A percentile compares a stretch with the other conserved stretches of the same genome.
Conservation (phyloP, 2,797 vertebrate species). For the Eurystomus glaucurus region DNA sequence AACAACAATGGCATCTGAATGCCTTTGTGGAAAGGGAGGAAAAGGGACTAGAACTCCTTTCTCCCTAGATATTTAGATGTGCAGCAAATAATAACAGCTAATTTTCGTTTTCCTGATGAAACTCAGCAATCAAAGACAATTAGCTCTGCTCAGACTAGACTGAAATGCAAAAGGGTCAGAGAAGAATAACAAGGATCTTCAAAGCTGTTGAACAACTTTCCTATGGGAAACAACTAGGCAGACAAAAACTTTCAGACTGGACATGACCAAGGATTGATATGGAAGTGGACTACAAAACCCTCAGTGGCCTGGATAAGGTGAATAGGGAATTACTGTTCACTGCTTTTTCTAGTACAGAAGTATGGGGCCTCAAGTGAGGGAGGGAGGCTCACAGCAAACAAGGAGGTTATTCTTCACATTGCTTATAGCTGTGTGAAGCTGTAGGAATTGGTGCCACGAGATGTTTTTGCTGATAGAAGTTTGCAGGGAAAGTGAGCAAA, state of each 20-base stretch:
- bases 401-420: background rate
- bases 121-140: constrained; percentile 34
- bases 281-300: background rate
- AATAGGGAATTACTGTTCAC: background rate
- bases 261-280: background rate
- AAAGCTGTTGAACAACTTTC: constrained; percentile 41
- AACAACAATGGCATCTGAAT: background rate
- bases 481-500: background rate
- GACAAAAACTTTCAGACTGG: constrained; percentile 25
- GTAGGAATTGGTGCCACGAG: background rate
- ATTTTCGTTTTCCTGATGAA: constrained; percentile 37
- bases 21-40: background rate
- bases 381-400: background rate
- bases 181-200: constrained; percentile 55
- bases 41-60: background rate
- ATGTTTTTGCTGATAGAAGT: background rate
- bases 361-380: background rate
- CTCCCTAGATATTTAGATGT: constrained; percentile 30
- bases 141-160: background rate
- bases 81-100: constrained; percentile 28
- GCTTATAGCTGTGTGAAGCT: background rate
- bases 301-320: background rate
- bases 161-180: constrained; percentile 23
- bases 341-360: background rate
- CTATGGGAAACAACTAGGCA: constrained; percentile 47